Percentiles rank a stretch among this genome's conserved stretches.
phyloP scores from a whole-genome alignment of 37 sponge, comb jelly and placozoan genomes.

The Bolinopsis microptera region DNA sequence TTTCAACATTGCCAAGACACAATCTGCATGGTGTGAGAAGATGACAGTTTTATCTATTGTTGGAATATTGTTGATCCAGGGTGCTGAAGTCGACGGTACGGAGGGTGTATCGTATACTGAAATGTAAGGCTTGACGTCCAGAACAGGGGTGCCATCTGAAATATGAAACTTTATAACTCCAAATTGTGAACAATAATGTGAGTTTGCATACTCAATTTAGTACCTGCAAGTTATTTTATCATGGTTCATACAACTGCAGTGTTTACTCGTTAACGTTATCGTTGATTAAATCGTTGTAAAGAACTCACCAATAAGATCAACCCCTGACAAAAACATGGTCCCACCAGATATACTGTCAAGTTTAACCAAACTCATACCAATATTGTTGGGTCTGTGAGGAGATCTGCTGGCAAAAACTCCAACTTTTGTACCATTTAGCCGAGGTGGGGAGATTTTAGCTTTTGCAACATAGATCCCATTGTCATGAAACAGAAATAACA shows the following conservation, averaged over 20 bases:
- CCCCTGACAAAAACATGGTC: constrained; percentile 67
- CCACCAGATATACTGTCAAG: constrained; percentile 11
- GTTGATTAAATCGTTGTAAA: too few species aligned
- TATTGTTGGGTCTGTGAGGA: constrained; percentile 69
- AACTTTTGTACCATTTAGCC: constrained; percentile 65
- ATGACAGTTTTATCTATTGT: not conserved
- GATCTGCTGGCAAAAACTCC: constrained; percentile 70
- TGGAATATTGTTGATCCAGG: not conserved
- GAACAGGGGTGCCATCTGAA: constrained; percentile 69
- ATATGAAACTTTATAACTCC: not conserved
- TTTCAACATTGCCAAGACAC: not conserved
- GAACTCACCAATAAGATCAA: constrained; percentile 65
- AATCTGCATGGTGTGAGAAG: not conserved
- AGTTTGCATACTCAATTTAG: too few species aligned
- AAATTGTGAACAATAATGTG: too few species aligned
- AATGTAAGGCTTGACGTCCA: constrained; percentile 74
- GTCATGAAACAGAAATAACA: constrained; percentile 69
- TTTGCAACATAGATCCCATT: constrained; percentile 31
- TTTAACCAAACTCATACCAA: constrained; percentile 69
- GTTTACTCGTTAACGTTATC: too few species aligned
- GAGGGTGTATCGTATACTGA: constrained; percentile 67
- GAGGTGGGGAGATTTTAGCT: constrained; percentile 69
- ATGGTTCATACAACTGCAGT: too few species aligned
- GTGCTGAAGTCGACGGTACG: not conserved
- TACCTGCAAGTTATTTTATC: too few species aligned